Conservation (phyloP, 1,140 invertebrate genomes). For the Mercenaria mercenaria region DNA sequence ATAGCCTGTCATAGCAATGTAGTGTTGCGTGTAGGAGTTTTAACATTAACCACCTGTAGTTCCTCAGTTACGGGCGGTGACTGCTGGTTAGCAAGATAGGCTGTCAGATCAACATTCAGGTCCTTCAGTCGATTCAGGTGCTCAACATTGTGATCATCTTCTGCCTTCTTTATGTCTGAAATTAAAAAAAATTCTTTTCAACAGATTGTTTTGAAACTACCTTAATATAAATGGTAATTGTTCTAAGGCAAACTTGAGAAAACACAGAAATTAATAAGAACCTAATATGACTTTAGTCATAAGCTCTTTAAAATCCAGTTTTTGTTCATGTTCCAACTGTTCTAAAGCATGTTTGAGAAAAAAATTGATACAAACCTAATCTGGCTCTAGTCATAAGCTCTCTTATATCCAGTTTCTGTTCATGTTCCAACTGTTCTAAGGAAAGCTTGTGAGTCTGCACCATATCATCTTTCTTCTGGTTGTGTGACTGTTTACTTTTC, state of each 20-base stretch:
- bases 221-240: too few relatives aligned
- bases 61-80: slow-evolving; percentile 42
- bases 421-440: slow-evolving; percentile 42
- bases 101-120: slow-evolving; percentile 45
- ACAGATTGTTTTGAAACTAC: too few relatives aligned
- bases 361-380: too few relatives aligned
- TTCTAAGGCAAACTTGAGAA: too few relatives aligned
- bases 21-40: not conserved
- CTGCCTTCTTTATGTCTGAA: slow-evolving; percentile 39
- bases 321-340: slow-evolving; percentile 50
- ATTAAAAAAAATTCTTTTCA: not conserved
- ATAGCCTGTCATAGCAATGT: slow-evolving; percentile 5
- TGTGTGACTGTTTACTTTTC: slow-evolving; percentile 47
- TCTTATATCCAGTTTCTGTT: slow-evolving; percentile 37
- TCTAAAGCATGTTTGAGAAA: too few relatives aligned
- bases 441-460: slow-evolving; percentile 34
- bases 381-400: slow-evolving; percentile 48
- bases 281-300: slow-evolving; percentile 52
- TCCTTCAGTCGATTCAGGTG: slow-evolving; percentile 56
- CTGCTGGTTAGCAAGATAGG: slow-evolving; percentile 44
- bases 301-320: slow-evolving; percentile 25
- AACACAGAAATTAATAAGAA: too few relatives aligned
- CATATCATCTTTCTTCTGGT: slow-evolving; percentile 57
- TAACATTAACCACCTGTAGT: slow-evolving; percentile 22
- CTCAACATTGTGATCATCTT: slow-evolving; percentile 45